Percentiles rank a stretch among this genome's conserved stretches.
These are phyloP conservation scores for Venustoraphidia nigricollis DNA, from an alignment of 2,888 invertebrate genomes.

Conservation along the genomic window DNA sequence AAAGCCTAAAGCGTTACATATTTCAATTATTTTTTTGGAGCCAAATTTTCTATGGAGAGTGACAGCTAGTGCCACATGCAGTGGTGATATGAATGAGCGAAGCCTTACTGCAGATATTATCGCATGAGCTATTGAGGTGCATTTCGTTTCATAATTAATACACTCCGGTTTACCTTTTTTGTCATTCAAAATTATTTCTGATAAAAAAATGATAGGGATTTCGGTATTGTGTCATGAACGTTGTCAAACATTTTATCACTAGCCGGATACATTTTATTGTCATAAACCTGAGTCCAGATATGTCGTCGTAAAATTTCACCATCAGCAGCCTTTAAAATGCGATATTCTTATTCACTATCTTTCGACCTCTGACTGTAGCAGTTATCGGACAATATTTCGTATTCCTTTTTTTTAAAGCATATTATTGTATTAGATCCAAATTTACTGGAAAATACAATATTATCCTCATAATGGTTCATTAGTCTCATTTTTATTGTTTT, in stretches of 20 bases:
- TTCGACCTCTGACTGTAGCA: constrained; percentile 4
- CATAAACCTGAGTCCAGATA: constrained; percentile 5
- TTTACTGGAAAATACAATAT: constrained; percentile 3
- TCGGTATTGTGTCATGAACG: constrained; percentile 5
- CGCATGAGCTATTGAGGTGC: constrained; percentile 7
- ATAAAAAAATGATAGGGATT: constrained; percentile 4
- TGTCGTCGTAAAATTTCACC: constrained; percentile 4
- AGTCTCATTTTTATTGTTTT: constrained; percentile 4
- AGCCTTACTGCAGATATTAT: constrained; percentile 1
- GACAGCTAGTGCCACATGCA: constrained; percentile 4
- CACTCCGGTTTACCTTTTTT: constrained; percentile 5
- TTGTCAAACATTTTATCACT: constrained; percentile 7
- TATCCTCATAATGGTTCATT: constrained; percentile 3
- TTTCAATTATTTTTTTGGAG: background rate
- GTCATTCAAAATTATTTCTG: constrained; percentile 8
- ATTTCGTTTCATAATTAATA: background rate
- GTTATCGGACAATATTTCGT: constrained; percentile 5
- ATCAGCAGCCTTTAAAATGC: constrained; percentile 5
- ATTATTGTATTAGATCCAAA: background rate
- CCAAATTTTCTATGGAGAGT: constrained; percentile 4
- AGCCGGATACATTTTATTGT: constrained; percentile 6
- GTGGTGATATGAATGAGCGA: constrained; percentile 6
- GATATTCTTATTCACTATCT: constrained; percentile 6
- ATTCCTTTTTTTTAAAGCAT: background rate
- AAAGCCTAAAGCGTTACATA: background rate